Base-by-base conservation (phyloP, 2,113 vertebrate species). In the Nanorana parkeri region DNA sequence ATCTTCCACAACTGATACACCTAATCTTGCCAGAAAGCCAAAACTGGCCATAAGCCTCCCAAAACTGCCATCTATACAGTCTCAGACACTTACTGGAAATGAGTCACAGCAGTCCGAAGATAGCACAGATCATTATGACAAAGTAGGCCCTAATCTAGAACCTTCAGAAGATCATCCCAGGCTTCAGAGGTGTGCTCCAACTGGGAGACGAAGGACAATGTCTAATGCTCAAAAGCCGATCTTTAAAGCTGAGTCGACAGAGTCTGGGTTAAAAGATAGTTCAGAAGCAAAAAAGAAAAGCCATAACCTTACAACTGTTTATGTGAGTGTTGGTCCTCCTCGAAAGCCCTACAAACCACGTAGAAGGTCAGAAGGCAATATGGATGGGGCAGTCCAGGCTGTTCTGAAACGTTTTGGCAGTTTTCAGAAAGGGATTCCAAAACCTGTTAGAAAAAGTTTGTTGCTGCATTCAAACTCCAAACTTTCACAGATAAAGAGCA, bases 381-480 rank as follows among this genome's bases (percentile, higher is more conserved):
- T 87, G 0, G 93, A 96, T 54, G 94, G 96, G 1, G 91, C 92
- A 0, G 95, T 95, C 32, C 94, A 95, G 85, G 94, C 95, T 0
- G 87, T 96, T 90, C 89, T 98, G 23, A 94, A 93, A 61, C 89
- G 93, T 19, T 89, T 98, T 13, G 94, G 96, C 77, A 97, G 96
- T 85, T 90, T 96, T 65, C 96, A 96, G 90, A 95, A 85, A 87
- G 94, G 93, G 77, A 90, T 96, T 21, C 89, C 90, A 71, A 97
- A 97, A 87, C 95, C 96, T 0, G 94, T 86, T 75, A 89, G 90
- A 88, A 85, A 89, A 91, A 78, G 83, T 5, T 65, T 58, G 2
- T 61, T 66, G n/a, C 17, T 8, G 2, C 63, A 54, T 24, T 52
- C 67, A 8, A 52, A 65, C 67, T 32, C 79, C 26, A 84, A 80